These are phyloP conservation scores for Ctenicera cuprea DNA, from an alignment of 2,888 invertebrate species.

Conservation along the genomic window DNA sequence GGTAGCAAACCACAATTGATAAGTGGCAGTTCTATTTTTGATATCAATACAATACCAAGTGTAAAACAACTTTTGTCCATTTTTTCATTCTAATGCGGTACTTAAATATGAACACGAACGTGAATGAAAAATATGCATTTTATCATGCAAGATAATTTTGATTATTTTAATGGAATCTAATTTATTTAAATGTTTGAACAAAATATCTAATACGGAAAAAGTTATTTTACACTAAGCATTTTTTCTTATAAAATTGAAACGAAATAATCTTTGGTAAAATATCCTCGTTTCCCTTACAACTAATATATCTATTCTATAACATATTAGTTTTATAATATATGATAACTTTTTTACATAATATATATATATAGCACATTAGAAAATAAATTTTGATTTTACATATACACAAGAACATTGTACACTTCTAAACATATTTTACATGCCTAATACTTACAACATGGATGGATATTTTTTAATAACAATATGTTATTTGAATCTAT, in stretches of 20 bases:
- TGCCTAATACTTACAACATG: slow-evolving; percentile 45
- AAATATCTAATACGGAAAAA: background rate
- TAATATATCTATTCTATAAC: slow-evolving; percentile 33
- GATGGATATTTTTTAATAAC: slow-evolving; percentile 51
- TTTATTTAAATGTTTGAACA: too few species aligned
- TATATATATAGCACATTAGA: slow-evolving; percentile 31
- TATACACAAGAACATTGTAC: slow-evolving; percentile 28
- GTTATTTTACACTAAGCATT: slow-evolving; percentile 25
- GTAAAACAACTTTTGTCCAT: slow-evolving; percentile 36
- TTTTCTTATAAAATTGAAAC: slow-evolving; percentile 19
- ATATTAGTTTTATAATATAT: slow-evolving; percentile 36
- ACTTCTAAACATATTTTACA: slow-evolving; percentile 35
- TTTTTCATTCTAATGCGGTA: background rate
- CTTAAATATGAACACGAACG: background rate
- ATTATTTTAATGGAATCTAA: background rate
- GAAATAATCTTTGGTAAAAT: slow-evolving; percentile 34
- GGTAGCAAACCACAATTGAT: slow-evolving; percentile 66
- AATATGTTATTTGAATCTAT: slow-evolving; percentile 37
- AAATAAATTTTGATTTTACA: slow-evolving; percentile 47
- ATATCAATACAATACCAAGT: slow-evolving; percentile 60
- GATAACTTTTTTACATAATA: slow-evolving; percentile 26
- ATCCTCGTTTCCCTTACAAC: slow-evolving; percentile 23
- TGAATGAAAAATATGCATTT: background rate
- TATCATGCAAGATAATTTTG: background rate
- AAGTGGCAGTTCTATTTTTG: slow-evolving; percentile 66